Evolutionary conservation across 2,113 vertebrate genomes (phyloP).

Genomic region (Lagopus muta): DNA sequence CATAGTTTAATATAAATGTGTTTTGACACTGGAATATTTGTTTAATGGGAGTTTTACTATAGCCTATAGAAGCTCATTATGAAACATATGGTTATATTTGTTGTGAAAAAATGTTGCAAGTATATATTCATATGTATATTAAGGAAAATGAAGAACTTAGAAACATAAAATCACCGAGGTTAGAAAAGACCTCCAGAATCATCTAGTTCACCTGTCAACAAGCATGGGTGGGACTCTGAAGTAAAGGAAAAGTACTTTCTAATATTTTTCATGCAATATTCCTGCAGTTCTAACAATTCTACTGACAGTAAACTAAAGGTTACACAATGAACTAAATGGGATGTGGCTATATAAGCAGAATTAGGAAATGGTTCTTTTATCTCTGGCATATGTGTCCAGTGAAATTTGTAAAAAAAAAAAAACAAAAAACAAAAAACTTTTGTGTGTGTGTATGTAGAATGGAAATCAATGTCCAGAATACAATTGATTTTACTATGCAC

Average conservation of each 20-base stretch:
- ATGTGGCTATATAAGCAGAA: background rate
- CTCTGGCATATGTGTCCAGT: constrained; percentile 6
- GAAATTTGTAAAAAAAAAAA: background rate
- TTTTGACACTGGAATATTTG: constrained; percentile 13
- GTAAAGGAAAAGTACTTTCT: background rate
- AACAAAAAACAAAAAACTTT: too few species aligned
- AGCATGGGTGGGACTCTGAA: background rate
- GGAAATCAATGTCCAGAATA: background rate
- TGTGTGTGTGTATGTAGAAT: background rate
- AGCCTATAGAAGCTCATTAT: background rate
- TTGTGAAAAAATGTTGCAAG: background rate
- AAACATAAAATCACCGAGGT: too few species aligned
- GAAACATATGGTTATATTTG: background rate
- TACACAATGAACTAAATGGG: constrained; percentile 24
- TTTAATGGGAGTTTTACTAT: constrained; percentile 19
- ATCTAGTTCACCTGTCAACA: background rate
- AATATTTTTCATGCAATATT: background rate
- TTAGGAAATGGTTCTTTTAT: background rate
- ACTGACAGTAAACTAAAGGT: background rate
- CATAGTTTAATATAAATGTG: background rate
- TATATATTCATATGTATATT: background rate
- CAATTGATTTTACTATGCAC: background rate
- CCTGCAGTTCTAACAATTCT: background rate
- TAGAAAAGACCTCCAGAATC: too few species aligned
- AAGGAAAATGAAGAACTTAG: background rate